Base-by-base conservation (phyloP, 2,888 invertebrate species). In the Rhamphomyia laevipes region DNA sequence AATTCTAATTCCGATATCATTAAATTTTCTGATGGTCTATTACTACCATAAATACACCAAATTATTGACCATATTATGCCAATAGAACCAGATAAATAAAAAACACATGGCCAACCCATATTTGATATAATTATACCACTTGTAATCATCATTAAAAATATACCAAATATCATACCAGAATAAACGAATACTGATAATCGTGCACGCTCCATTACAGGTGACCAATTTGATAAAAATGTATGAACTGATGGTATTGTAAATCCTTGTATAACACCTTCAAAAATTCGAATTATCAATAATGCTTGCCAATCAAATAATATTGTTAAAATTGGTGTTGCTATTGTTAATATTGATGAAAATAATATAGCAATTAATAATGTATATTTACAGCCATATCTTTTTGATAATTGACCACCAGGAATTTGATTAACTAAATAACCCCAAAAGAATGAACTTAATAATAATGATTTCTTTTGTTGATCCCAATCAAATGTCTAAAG, bases 361-460 rank as follows among this genome's bases (percentile, higher is more conserved):
- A 56, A 77, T 74, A 82, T 73, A 0, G 81, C 76, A 0, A 73
- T 60, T 1, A 74, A 68, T 44, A 81, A 68, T 2, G 86, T 68
- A 23, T 73, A 71, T 48, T 81, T 78, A 0, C 84, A 81, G 1
- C 89, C 87, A 61, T 80, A 79, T 11, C 73, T 73, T 49, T 82
- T 81, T 0, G 84, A 84, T 18, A 91, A 64, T 58, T 81, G 78
- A 0, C 86, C 85, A 0, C 80, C 79, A 0, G 81, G 78, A 17
- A 82, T 67, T 58, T 77, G 72, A 53, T 76, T 74, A 16, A 83
- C 52, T 6, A 84, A 73, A 62, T 87, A 86, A 2, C 86, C 86
- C 84, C 84, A 84, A 63, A 84, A 86, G 68, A 86, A 86, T 0
- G 86, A 82, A 2, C 84, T 84, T 4, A 85, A 66, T 21, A 86